Conservation (phyloP, 2,113 vertebrate species). For the Pandion haliaetus region DNA sequence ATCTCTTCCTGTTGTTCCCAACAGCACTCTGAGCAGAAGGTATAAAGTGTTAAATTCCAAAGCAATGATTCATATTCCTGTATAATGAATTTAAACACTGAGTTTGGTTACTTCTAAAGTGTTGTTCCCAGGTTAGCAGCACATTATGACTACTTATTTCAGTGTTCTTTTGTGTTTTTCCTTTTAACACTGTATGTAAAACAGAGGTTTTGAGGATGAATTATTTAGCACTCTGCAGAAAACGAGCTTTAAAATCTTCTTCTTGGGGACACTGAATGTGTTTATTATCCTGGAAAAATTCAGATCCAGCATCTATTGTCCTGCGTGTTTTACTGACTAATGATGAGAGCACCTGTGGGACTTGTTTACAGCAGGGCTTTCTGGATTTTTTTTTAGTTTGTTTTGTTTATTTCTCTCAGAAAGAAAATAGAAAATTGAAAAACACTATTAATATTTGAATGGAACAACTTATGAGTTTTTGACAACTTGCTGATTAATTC, state of each 20-base stretch:
- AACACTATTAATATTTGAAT: slow-evolving; percentile 27
- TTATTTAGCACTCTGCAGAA: slow-evolving; percentile 1
- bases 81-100: not conserved
- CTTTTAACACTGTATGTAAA: not conserved
- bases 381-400: not conserved
- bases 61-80: not conserved
- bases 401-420: not conserved
- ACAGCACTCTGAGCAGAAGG: not conserved
- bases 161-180: not conserved
- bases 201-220: not conserved
- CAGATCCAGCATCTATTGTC: slow-evolving; percentile 32
- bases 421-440: not conserved
- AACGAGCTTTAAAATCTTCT: not conserved
- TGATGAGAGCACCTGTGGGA: not conserved
- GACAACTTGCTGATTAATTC: not conserved
- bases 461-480: not conserved
- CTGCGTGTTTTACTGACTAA: slow-evolving; percentile 23
- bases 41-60: not conserved
- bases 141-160: not conserved
- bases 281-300: slow-evolving; percentile 47
- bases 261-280: not conserved
- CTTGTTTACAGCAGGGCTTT: not conserved
- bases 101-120: not conserved
- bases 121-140: not conserved
- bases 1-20: not conserved